Evolutionary conservation across 2,888 invertebrate genomes (phyloP), one percentile per base, ranked within the genome.

Genomic region (Chaetogeoica ovagalla): DNA sequence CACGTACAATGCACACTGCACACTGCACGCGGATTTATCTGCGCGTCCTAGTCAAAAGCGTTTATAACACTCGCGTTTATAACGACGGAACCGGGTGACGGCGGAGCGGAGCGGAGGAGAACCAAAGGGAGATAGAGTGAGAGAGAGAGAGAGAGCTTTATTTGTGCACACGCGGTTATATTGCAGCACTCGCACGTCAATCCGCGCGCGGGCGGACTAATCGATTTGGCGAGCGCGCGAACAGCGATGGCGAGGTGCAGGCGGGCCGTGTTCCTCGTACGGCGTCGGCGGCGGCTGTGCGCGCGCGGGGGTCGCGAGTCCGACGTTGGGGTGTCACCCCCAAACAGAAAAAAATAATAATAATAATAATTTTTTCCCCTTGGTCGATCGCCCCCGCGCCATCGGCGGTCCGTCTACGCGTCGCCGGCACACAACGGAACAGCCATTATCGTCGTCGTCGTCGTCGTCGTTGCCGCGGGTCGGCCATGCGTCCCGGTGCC

Each of bases 281-380:
- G 30, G 76, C 30, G 30, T 17, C 39, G 59, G 23, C 1, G 48
- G 62, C 62, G 60, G 52, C 19, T 23, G 59, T n/a, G 13, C 2
- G 66, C 19, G 68, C 21, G 77, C 70, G 70, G 77, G 66, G 77
- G 77, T 77, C 70, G 69, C 76, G 68, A 66, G 60, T 76, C 59
- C 76, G 15, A 48, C 68, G 77, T 79, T 71, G 63, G 79, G 79
- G 79, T 79, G 79, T 63, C 79, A 79, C 79, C 79, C 79, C 79
- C 39, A 63, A 55, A 69, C 69, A 68, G 48, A 69, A 30, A 77
- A 60, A 19, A 52, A 43, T 5, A 43, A 43, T 43, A 43, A 43
- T 4, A 43, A 43, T 43, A 43, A 43, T 43, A 43, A 43, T 43
- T 77, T 39, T 70, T 77, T 62, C 55, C 39, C 62, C 70, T 55